Base-by-base conservation (phyloP, 2,888 invertebrate genomes). In the Melanargia galathea region DNA sequence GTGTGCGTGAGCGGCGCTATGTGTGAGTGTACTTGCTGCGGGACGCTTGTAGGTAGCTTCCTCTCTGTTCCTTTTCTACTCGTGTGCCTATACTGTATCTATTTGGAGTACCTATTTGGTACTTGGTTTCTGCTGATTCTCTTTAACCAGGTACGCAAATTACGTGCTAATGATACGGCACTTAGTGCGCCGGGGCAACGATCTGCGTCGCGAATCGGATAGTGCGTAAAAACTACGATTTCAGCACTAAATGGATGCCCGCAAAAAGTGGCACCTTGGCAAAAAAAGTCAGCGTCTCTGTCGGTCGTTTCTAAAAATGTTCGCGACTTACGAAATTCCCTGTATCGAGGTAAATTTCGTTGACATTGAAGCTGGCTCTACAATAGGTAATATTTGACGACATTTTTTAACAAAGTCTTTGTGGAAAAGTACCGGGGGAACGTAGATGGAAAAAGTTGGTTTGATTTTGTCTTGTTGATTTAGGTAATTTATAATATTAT, bases 131-230 rank as follows among this genome's bases (percentile, higher is more conserved):
- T 10, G 22, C 24, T 38, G 40, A 38, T 40, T 16, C 24, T n/a
- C 8, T 6, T n/a, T 52, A 30, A 13, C 20, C 2, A 55, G 38
- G 24, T 40, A 40, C 24, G 26, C 20, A 5, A 45, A 20, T n/a
- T 57, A 57, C 45, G 56, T 57, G 45, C 45, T 24, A 45, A 57
- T 57, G 30, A 30, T 7, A 57, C 57, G 57, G 45, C 57, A 57
- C 57, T 57, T 57, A 55, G 40, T 7, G n/a, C 16, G 18, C 13
- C 45, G n/a, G 45, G 57, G 57, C 57, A 57, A 57, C 43, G 57
- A 46, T 30, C 57, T 16, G 18, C 30, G 33, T 33, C 20, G 45
- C 30, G 18, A 57, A 57, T 57, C n/a, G 7, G 1, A 57, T 2
- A 45, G 45, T 43, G 43, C 40, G 55, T 43, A 26, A 52, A 52